Evolutionary conservation across 1,140 invertebrate species (phyloP).

Genomic region (Leptopilina clavipes): DNA sequence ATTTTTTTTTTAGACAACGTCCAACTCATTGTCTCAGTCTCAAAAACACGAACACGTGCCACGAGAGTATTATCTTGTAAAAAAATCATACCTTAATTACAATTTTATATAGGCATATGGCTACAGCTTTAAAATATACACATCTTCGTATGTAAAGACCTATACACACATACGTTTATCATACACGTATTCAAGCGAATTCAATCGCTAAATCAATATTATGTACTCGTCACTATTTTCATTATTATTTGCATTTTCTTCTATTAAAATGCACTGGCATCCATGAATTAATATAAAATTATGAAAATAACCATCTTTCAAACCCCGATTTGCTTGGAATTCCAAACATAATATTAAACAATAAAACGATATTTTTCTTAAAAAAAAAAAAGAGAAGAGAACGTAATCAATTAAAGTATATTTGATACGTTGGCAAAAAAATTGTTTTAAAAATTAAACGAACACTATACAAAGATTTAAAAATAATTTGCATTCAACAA

Average conservation of each 20-base stretch:
- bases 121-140: constrained; percentile 29
- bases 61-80: constrained; percentile 22
- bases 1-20: constrained; percentile 1
- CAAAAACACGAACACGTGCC: constrained; percentile 13
- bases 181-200: constrained; percentile 33
- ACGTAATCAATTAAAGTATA: constrained; percentile 13
- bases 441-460: background rate
- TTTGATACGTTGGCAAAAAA: constrained; percentile 2
- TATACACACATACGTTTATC: constrained; percentile 24
- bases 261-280: constrained; percentile 24
- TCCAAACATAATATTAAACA: constrained; percentile 1
- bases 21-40: constrained; percentile 1
- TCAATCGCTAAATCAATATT: background rate
- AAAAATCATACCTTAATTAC: constrained; percentile 29
- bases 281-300: constrained; percentile 48
- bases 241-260: constrained; percentile 16
- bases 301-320: constrained; percentile 43
- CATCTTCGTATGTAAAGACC: constrained; percentile 34
- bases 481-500: constrained; percentile 30
- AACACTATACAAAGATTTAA: constrained; percentile 23
- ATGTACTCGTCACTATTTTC: constrained; percentile 22
- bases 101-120: constrained; percentile 28
- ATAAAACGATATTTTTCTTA: background rate
- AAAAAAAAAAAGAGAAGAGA: background rate
- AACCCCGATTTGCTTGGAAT: background rate